These are phyloP conservation scores for Eubasilissa splendida DNA, from an alignment of 2,888 invertebrate genomes.

Conservation along the genomic window DNA sequence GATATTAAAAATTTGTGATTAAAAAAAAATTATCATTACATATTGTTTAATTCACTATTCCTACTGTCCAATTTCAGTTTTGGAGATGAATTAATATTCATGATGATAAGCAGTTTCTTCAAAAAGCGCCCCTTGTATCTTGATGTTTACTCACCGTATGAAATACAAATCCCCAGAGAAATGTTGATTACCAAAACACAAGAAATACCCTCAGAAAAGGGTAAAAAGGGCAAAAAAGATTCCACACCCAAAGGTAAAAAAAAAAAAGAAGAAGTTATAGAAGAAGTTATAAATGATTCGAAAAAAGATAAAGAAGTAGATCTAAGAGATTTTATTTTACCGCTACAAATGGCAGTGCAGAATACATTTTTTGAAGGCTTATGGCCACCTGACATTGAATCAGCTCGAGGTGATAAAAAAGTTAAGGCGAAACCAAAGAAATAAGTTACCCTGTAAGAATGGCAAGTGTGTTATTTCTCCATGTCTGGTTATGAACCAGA, in stretches of 20 bases:
- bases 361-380: constrained; percentile 29
- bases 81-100: constrained; percentile 33
- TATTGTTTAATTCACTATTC: no score
- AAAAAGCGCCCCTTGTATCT: not conserved
- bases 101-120: constrained; percentile 27
- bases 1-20: no score
- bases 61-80: constrained; percentile 11
- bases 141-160: constrained; percentile 9
- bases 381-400: constrained; percentile 18
- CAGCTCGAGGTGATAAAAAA: not conserved
- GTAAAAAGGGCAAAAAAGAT: not conserved
- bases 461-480: no score
- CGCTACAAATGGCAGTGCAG: constrained; percentile 38
- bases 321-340: constrained; percentile 32
- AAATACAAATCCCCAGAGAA: constrained; percentile 27
- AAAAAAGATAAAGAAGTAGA: constrained; percentile 15
- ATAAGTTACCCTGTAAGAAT: not conserved
- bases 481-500: no score
- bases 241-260: not conserved
- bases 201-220: constrained; percentile 7
- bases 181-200: not conserved
- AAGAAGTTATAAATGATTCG: not conserved
- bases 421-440: not conserved
- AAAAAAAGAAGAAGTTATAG: not conserved
- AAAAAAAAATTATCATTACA: no score